Evolutionary conservation across 2,113 vertebrate genomes (phyloP), one percentile per base, ranked within the genome.

Genomic region (Ciconia stormi): DNA sequence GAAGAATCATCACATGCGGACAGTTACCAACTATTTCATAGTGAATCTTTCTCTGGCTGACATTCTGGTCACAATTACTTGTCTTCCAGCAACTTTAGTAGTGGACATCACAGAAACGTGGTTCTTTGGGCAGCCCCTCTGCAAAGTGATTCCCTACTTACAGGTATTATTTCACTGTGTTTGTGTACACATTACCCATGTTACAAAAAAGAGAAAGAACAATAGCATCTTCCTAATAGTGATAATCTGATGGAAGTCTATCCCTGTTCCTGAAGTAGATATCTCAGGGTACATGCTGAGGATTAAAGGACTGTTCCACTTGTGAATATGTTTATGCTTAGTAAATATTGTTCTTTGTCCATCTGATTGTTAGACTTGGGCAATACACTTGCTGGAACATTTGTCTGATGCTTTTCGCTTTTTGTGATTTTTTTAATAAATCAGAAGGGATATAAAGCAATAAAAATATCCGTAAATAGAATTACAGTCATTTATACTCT

Each of bases 1-100:
- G 99, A 99, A 99, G 97, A 99, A 99, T 76, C 99, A 99, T 78
- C 99, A 99, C 97, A 99, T 99, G 99, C 97, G 98, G 95, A 99
- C 99, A 3, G 99, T 99, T 61, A 99, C 99, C 98, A 99, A 99
- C 98, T 99, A 99, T 95, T 99, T 99, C 97, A 99, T 99, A 34
- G 99, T 99, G 95, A 99, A 99, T 87, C 98, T 99, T 44, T 99
- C 99, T 66, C 97, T 99, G 78, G 99, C 99, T 47, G 99, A 99
- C 22, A 98, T 99, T 87, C 97, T 99, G 71, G 99, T 99, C 96
- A 99, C 99, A 81, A 99, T 99, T 95, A 99, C 99, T 91, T 99
- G 99, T 97, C 99, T 99, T 93, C 99, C 99, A 66, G 99, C 99
- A 17, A 99, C 99, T 18, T 97, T 99, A 13, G 98, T 99, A 46